Percentiles rank a stretch among this genome's conserved stretches.
These are phyloP conservation scores for Caenorhabditis sulstoni DNA, from an alignment of 2,888 invertebrate genomes.

Conservation along the genomic window DNA sequence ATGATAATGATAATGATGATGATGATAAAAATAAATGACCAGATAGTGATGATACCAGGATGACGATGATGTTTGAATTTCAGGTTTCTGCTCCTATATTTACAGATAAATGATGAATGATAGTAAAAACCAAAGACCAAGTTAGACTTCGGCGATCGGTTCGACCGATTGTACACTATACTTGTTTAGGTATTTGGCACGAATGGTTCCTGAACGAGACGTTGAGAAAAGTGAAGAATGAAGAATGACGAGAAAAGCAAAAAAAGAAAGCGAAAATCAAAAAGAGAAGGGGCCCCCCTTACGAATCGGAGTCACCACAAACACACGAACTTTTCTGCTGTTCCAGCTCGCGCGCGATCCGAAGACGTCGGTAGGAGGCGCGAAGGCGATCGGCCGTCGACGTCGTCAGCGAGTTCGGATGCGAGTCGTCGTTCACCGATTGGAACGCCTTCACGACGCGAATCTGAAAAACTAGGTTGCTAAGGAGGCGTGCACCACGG, in stretches of 20 bases:
- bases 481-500: no score
- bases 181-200: slow-evolving; percentile 34
- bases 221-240: no score
- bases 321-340: slow-evolving; percentile 77
- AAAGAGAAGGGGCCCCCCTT: background rate
- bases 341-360: slow-evolving; percentile 78
- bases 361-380: slow-evolving; percentile 76
- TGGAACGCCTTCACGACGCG: slow-evolving; percentile 80
- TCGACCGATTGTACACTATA: slow-evolving; percentile 1
- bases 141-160: background rate
- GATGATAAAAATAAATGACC: no score
- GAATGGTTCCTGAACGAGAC: slow-evolving; percentile 1
- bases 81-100: no score
- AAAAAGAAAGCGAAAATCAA: slow-evolving; percentile 1
- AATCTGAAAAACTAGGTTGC: slow-evolving; percentile 73
- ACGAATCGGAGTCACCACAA: background rate
- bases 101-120: no score
- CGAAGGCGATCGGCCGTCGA: slow-evolving; percentile 79
- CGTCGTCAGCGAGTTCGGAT: slow-evolving; percentile 78
- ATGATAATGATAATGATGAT: no score
- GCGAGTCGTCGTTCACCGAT: slow-evolving; percentile 73
- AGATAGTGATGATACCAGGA: no score
- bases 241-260: background rate
- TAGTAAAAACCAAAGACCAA: no score
- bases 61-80: no score